phyloP scores from a whole-genome alignment of 2,888 invertebrate genomes.

The Tetragnatha montana region DNA sequence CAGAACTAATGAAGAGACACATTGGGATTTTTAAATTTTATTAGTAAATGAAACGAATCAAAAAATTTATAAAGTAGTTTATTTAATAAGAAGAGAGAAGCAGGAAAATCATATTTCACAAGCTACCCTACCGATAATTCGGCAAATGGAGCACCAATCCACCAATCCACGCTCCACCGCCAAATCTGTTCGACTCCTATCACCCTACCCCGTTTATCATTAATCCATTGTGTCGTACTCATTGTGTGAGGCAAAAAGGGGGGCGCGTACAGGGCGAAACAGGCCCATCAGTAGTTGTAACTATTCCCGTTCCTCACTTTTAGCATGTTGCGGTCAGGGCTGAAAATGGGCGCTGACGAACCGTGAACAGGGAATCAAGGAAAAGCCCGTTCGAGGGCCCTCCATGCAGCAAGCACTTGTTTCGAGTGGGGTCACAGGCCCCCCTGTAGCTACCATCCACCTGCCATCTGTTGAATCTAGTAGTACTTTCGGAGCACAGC shows the following conservation, averaged over 20 bases:
- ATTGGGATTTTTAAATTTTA: too few species aligned
- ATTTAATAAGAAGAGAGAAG: too few species aligned
- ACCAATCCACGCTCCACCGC: background rate
- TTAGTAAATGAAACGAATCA: too few species aligned
- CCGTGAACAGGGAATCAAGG: slow-evolving; percentile 43
- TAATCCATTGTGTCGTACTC: slow-evolving; percentile 43
- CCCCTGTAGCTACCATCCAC: slow-evolving; percentile 33
- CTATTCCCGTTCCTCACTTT: slow-evolving; percentile 50
- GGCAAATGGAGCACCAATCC: background rate
- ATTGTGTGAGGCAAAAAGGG: slow-evolving; percentile 41
- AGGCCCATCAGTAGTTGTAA: slow-evolving; percentile 53
- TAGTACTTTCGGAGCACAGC: slow-evolving; percentile 8
- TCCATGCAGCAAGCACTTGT: slow-evolving; percentile 25
- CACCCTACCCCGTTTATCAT: slow-evolving; percentile 44
- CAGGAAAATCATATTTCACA: too few species aligned
- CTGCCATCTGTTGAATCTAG: slow-evolving; percentile 51
- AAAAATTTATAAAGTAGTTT: too few species aligned
- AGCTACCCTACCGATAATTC: too few species aligned
- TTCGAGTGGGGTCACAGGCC: slow-evolving; percentile 25
- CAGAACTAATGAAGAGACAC: too few species aligned
- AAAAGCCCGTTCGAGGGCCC: slow-evolving; percentile 36
- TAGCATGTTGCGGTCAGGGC: slow-evolving; percentile 59
- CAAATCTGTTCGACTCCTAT: slow-evolving; percentile 11
- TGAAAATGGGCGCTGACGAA: slow-evolving; percentile 45
- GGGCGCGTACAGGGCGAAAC: slow-evolving; percentile 37